These are phyloP conservation scores for Puffinus mauretanicus DNA, from an alignment of 2,113 vertebrate species.

Conservation along the genomic window DNA sequence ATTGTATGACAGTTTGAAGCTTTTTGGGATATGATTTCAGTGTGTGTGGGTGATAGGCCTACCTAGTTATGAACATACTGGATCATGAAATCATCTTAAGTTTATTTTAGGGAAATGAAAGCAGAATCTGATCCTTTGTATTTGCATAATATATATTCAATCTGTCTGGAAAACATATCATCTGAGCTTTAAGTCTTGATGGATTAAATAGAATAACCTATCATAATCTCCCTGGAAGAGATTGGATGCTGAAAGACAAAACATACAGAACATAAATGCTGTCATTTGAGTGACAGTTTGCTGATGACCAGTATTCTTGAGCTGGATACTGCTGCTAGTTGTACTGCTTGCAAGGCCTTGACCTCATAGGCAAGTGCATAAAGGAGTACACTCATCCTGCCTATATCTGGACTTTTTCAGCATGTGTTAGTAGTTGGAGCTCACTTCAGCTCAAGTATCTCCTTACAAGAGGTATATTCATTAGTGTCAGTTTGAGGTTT, in stretches of 20 bases:
- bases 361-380: not conserved
- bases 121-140: not conserved
- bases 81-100: not conserved
- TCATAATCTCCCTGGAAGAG: not conserved
- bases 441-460: not conserved
- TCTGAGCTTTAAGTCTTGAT: not conserved
- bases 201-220: not conserved
- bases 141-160: not conserved
- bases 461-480: not conserved
- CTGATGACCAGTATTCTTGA: not conserved
- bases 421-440: not conserved
- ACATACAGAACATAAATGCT: not conserved
- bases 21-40: not conserved
- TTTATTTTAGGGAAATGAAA: not conserved
- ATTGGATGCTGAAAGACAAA: not conserved
- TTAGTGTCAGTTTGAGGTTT: not conserved
- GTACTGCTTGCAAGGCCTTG: not conserved
- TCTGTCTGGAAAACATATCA: not conserved
- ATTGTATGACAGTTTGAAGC: not conserved
- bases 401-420: not conserved
- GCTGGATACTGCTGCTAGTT: not conserved
- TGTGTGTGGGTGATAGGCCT: not conserved
- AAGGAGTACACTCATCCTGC: not conserved
- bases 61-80: not conserved
- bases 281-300: not conserved